Base-by-base conservation (phyloP, 2,888 invertebrate species). In the Spilosoma lubricipeda region DNA sequence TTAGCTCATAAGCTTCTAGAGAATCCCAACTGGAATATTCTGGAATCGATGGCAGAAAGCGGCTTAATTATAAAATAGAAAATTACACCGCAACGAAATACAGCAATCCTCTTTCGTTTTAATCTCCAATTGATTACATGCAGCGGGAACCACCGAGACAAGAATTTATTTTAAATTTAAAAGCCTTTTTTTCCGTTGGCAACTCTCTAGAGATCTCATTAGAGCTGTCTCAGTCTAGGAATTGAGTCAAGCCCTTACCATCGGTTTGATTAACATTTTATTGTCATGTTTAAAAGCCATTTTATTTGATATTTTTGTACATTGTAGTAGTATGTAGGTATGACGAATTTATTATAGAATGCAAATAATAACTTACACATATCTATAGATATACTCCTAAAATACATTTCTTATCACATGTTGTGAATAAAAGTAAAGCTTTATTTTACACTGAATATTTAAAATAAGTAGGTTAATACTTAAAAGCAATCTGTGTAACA, bases 101-200 rank as follows among this genome's bases (percentile, higher is more conserved):
- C 69, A 80, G 82, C 86, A 88, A 91, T 91, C 91, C 86, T 87
- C 90, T 91, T 90, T 83, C 80, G 78, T 83, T 88, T 84, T 92
- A 93, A 93, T 93, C 92, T 90, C 73, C 86, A 91, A 91, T 92
- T 92, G 91, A 92, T 92, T 88, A 89, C 85, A 88, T 88, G 87
- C 86, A 86, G 82, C 79, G 75, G 80, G 75, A 83, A 80, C 81
- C 75, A 86, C 77, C 87, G 81, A 71, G 85, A 82, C 86, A 85
- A 82, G 84, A 87, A 90, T 90, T 89, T 89, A 90, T 91, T 90
- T 92, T 91, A 90, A 93, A 90, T 92, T 93, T 90, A 87, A 91
- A 91, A 87, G 87, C 84, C 89, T 90, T 91, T 90, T 72, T 90
- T 90, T 88, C 79, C 77, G 72, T 79, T 87, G 85, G 84, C 83